Percentiles rank a stretch among this genome's conserved stretches.
Evolutionary conservation across 2,797 vertebrate species (phyloP).

Genomic region (Galagoides demidoff): DNA sequence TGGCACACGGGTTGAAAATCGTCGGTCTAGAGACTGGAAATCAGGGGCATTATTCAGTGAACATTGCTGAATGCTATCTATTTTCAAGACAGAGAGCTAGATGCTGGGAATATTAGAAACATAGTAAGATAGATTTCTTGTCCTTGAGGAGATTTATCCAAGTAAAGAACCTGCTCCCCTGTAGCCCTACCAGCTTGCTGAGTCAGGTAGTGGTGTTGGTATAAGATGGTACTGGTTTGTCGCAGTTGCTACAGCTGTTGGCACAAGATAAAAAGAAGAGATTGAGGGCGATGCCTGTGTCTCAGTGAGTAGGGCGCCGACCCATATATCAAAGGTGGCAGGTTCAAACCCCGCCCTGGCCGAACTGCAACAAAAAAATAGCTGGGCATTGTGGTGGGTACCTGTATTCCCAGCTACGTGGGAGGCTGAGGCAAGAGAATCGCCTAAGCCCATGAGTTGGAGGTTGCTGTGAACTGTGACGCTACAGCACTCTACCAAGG

Average conservation of each 20-base stretch:
- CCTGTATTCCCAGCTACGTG: no score
- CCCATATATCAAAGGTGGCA: no score
- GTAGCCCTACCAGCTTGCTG: neutral
- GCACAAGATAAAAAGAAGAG: neutral
- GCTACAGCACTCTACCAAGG: no score
- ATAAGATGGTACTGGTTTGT: neutral
- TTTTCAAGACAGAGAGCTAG: constrained; percentile 15
- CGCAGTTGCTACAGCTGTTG: constrained; percentile 7
- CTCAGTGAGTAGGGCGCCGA: no score
- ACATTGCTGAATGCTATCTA: constrained; percentile 17
- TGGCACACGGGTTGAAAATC: no score
- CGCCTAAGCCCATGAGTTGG: no score
- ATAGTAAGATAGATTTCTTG: constrained; percentile 23
- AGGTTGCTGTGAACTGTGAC: no score
- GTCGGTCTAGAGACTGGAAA: neutral
- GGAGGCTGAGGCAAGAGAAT: no score
- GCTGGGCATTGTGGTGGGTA: no score
- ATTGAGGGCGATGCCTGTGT: no score
- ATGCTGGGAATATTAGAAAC: constrained; percentile 22
- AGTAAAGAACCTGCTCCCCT: neutral
- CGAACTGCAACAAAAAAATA: no score
- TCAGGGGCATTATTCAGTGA: constrained; percentile 32
- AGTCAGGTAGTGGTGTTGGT: neutral
- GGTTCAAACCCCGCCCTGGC: no score
- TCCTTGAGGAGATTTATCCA: constrained; percentile 17